Percentiles rank a stretch among this genome's conserved stretches.
Conservation (phyloP, 2,797 vertebrate genomes). For the Discoglossus pictus region DNA sequence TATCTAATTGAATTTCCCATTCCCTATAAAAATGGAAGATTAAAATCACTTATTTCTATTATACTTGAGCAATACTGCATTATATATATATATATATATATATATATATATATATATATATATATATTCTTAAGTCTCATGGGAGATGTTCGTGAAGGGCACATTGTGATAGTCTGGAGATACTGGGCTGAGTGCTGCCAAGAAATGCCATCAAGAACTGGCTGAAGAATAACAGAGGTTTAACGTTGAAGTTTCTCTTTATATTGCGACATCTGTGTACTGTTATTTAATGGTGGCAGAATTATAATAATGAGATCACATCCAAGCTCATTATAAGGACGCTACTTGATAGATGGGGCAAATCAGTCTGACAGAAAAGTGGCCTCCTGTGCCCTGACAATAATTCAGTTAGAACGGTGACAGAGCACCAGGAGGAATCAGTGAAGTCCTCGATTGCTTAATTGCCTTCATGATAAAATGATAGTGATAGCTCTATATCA, state of each 20-base stretch:
- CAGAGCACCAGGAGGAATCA: constrained; percentile 21
- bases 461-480: constrained; percentile 32
- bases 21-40: no score
- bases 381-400: constrained; percentile 36
- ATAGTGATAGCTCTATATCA: constrained; percentile 2
- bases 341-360: constrained; percentile 43
- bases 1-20: no score
- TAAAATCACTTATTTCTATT: no score
- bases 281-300: constrained; percentile 45
- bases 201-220: constrained; percentile 37
- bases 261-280: constrained; percentile 40
- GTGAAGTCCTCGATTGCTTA: constrained; percentile 18
- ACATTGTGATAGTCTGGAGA: constrained; percentile 11
- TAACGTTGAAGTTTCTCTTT: constrained; percentile 28
- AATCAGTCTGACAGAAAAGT: constrained; percentile 39
- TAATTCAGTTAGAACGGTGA: constrained; percentile 43
- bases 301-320: constrained; percentile 50
- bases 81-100: no score
- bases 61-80: no score
- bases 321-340: constrained; percentile 44
- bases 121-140: no score
- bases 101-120: no score
- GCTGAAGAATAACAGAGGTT: constrained; percentile 7
- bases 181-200: constrained; percentile 20
- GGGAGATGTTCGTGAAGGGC: constrained; percentile 25